Base-by-base conservation (phyloP, 1,140 invertebrate genomes). In the Archegozetes longisetosus region DNA sequence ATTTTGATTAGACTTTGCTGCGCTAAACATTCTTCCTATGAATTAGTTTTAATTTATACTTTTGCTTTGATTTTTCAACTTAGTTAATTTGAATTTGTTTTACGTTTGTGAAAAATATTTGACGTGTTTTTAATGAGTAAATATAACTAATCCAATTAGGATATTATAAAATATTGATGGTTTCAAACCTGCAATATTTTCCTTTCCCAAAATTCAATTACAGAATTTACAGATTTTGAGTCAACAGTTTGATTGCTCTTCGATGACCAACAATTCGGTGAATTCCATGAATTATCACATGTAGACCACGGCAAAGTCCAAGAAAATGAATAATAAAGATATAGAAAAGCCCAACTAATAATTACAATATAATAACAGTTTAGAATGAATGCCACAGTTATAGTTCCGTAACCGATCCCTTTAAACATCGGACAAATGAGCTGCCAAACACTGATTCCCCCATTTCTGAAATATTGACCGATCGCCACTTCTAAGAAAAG, bases 371-470 rank as follows among this genome's bases (percentile, higher is more conserved):
- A 80, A 64, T 78, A 80, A 14, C 74, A 72, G 64, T 79, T 80
- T 2, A 80, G 65, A 73, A 78, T 78, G 60, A 75, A 76, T 1
- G 76, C 74, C 68, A 78, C 77, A 2, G 78, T 71, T 3, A 64
- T 53, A 20, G 66, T 67, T 25, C 67, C 67, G 49, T 60, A 64
- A 4, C 67, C 67, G 27, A 68, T 66, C 14, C 84, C 85, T 80
- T 80, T 83, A 66, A 86, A 83, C 26, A 88, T 75, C 1, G 85
- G 85, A 29, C 84, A 83, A 59, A 85, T 83, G 63, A 80, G 77
- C 25, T 47, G 6, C 84, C 84, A 88, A 50, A 84, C 77, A 17
- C 83, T 84, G 46, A 84, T 80, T 20, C 83, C 79, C 51, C 84
- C 84, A 68, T 80, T 78, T 66, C 84, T 82, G 46, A 82, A 82